These are phyloP conservation scores for Meloe dianella DNA, from an alignment of 2,888 invertebrate genomes.

Conservation along the genomic window DNA sequence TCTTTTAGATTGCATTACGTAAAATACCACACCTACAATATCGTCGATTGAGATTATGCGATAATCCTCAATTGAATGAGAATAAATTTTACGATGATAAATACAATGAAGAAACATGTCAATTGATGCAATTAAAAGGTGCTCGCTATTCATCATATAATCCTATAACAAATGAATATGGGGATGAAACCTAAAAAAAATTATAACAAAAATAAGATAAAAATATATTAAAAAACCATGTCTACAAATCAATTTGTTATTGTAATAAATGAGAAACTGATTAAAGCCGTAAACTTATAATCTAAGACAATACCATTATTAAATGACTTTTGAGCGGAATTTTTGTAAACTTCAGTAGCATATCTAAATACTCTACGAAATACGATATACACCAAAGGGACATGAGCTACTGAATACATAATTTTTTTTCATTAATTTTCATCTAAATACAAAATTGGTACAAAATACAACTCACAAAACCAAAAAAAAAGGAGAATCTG, in stretches of 20 bases:
- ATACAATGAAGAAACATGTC: constrained; percentile 34
- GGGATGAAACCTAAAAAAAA: too few species aligned
- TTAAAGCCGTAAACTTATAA: constrained; percentile 46
- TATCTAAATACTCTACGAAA: constrained; percentile 45
- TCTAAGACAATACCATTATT: constrained; percentile 35
- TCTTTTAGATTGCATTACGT: constrained; percentile 46
- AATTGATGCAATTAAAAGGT: constrained; percentile 41
- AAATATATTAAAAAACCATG: constrained; percentile 47
- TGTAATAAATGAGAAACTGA: constrained; percentile 37
- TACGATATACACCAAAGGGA: constrained; percentile 43
- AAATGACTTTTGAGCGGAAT: constrained; percentile 42
- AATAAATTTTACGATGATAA: constrained; percentile 50
- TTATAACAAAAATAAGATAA: constrained; percentile 40
- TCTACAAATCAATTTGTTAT: constrained; percentile 44
- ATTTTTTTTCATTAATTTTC: constrained; percentile 29
- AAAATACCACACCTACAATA: constrained; percentile 45
- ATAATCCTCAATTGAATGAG: constrained; percentile 27
- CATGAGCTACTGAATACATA: constrained; percentile 45
- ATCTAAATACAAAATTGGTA: background rate
- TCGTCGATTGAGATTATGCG: constrained; percentile 38
- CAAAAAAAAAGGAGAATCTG: background rate
- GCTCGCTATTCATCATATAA: constrained; percentile 39
- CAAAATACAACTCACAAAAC: background rate
- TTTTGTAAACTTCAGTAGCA: constrained; percentile 46
- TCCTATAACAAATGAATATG: constrained; percentile 39